phyloP scores from a whole-genome alignment of 2,888 invertebrate species.

The Hypomecis punctinalis region DNA sequence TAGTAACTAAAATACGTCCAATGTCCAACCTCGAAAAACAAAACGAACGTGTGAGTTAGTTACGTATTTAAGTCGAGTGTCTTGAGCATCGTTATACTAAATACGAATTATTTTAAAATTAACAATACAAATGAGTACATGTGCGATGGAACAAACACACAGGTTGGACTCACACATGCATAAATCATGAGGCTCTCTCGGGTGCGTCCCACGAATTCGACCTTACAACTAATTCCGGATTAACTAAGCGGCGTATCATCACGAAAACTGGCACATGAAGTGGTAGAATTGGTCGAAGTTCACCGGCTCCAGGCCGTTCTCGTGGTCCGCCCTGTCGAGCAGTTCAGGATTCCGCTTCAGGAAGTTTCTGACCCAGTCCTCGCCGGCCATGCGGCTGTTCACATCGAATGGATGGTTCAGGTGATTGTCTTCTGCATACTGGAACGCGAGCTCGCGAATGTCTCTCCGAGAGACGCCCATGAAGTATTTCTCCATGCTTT shows the following conservation, averaged over 20 bases:
- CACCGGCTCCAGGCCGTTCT: slow-evolving; percentile 74
- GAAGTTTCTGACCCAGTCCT: slow-evolving; percentile 82
- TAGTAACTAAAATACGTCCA: slow-evolving; percentile 26
- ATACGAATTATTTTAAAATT: slow-evolving; percentile 44
- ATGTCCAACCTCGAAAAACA: slow-evolving; percentile 21
- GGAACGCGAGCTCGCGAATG: slow-evolving; percentile 79
- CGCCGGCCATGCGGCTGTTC: slow-evolving; percentile 80
- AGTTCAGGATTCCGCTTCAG: slow-evolving; percentile 78
- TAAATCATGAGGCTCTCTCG: slow-evolving; percentile 60
- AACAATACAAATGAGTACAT: slow-evolving; percentile 48
- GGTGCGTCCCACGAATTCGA: slow-evolving; percentile 59
- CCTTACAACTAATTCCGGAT: slow-evolving; percentile 54
- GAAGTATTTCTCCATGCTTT: slow-evolving; percentile 80
- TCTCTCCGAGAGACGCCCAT: slow-evolving; percentile 80
- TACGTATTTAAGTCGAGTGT: slow-evolving; percentile 35
- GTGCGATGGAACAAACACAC: slow-evolving; percentile 45
- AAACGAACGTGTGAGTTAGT: slow-evolving; percentile 28
- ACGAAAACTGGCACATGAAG: slow-evolving; percentile 80
- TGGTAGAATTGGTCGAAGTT: slow-evolving; percentile 83
- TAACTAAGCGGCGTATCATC: slow-evolving; percentile 59
- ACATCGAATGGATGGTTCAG: slow-evolving; percentile 78
- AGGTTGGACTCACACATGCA: slow-evolving; percentile 53
- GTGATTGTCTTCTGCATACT: slow-evolving; percentile 78
- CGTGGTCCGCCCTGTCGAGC: slow-evolving; percentile 69
- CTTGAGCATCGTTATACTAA: slow-evolving; percentile 45